Base-by-base conservation (phyloP, 2,888 invertebrate genomes). In the Tuta absoluta region DNA sequence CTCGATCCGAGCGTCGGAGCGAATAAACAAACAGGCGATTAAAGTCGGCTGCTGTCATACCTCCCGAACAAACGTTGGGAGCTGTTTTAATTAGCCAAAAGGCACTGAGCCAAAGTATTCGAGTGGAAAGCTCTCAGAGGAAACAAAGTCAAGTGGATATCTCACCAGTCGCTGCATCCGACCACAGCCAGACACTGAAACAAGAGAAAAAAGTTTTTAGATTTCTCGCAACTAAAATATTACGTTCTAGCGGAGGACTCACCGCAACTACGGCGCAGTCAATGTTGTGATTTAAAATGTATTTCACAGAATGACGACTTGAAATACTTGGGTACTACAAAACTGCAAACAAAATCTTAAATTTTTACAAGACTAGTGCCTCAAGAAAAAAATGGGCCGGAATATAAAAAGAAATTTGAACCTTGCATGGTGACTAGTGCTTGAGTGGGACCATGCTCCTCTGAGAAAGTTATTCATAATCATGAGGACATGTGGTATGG, bases 81-180 rank as follows among this genome's bases (percentile, higher is more conserved):
- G 51, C 64, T 51, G 67, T 62, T 69, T 73, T 80, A 82, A 82
- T 82, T 80, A 82, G 76, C 71, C 67, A 71, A 67, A 70, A 72
- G 80, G 82, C 81, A 80, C 72, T 59, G 75, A 76, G 79, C 80
- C 80, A 82, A 80, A 76, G 72, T 74, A 70, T 71, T 72, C 71
- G 67, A 70, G 70, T 66, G 75, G 71, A 73, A 72, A 77, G 73
- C 69, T 74, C 71, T 72, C 68, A 73, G 62, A 72, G 70, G 74
- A 73, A 75, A 74, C 75, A 75, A 72, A 76, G 73, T 80, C 73
- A 75, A 78, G 76, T 71, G 75, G 75, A 70, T 71, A 70, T 75
- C 78, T 79, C 73, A 80, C 79, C 77, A 76, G 72, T 69, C 69
- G 68, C 77, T 75, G 78, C 76, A 75, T 75, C 72, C 78, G 77